Conservation (phyloP, 1,140 invertebrate genomes). For the Latrodectus geometricus region DNA sequence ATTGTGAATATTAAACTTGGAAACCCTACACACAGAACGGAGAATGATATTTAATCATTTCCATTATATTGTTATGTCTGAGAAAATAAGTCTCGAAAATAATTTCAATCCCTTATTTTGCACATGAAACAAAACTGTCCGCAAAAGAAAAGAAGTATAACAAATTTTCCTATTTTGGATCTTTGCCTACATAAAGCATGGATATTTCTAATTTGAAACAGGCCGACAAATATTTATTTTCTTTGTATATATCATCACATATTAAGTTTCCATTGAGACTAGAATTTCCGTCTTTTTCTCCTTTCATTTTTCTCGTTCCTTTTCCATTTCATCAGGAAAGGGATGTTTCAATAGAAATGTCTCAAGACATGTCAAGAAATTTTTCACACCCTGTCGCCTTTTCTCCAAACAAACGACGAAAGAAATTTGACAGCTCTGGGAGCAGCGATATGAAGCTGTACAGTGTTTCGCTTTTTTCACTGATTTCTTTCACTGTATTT, state of each 20-base stretch:
- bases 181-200: too few species aligned
- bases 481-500: neutral
- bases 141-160: too few species aligned
- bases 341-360: conserved; percentile 55
- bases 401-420: conserved; percentile 35
- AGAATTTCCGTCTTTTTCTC: neutral
- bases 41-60: too few species aligned
- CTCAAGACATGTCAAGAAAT: conserved; percentile 47
- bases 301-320: neutral
- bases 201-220: too few species aligned
- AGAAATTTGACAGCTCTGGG: conserved; percentile 42
- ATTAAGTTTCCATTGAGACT: conserved; percentile 20
- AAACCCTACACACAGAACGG: too few species aligned
- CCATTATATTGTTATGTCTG: too few species aligned
- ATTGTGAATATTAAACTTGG: too few species aligned
- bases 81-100: too few species aligned
- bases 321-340: conserved; percentile 2
- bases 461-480: neutral
- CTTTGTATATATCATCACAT: conserved; percentile 22
- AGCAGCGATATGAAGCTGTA: conserved; percentile 32
- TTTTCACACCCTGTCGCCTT: conserved; percentile 43
- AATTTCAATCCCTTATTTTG: too few species aligned
- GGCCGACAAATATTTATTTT: neutral
- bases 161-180: too few species aligned
- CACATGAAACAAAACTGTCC: too few species aligned